These are phyloP conservation scores for Procambarus clarkii DNA, from an alignment of 1,140 invertebrate species.

Conservation along the genomic window DNA sequence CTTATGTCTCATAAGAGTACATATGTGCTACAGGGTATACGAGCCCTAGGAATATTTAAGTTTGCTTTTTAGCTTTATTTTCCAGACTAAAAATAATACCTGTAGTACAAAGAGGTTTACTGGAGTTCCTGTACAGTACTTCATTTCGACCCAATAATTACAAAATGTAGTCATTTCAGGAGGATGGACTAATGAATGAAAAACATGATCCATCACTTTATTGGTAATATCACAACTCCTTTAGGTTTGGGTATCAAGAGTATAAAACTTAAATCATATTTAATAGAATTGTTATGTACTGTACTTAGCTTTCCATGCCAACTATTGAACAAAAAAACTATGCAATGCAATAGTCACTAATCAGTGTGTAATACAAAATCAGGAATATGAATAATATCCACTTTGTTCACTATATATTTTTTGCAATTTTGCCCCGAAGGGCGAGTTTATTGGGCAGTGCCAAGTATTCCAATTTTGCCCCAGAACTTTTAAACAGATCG, in stretches of 20 bases:
- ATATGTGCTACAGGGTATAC: no score
- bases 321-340: not conserved
- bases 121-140: no score
- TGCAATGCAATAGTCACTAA: not conserved
- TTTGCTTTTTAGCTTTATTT: no score
- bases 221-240: not conserved
- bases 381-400: not conserved
- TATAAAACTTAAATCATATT: not conserved
- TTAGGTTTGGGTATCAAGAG: not conserved
- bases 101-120: no score
- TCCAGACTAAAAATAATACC: no score
- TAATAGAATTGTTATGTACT: not conserved
- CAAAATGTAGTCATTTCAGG: no score
- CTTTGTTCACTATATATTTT: not conserved
- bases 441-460: no score
- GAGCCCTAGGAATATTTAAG: no score
- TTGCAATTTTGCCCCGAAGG: not conserved
- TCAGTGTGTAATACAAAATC: not conserved
- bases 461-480: no score
- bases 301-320: not conserved
- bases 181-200: not conserved
- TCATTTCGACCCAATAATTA: no score
- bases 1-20: no score
- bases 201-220: not conserved
- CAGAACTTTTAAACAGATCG: not conserved